Conservation (phyloP, 2,113 vertebrate genomes). For the Nicator chloris region DNA sequence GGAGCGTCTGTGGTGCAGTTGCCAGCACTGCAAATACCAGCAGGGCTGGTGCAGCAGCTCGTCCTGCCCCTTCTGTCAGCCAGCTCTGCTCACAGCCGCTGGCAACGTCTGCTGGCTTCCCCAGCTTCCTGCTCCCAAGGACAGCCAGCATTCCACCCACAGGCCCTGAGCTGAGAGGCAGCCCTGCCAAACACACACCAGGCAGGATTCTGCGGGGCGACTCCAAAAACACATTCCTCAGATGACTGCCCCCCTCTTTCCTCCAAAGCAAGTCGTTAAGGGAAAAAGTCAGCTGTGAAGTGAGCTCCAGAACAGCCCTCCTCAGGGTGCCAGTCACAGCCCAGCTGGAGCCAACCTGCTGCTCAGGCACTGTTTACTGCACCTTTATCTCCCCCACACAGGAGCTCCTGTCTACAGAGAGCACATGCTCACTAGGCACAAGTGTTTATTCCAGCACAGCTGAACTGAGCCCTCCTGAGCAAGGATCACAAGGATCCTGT, state of each 20-base stretch:
- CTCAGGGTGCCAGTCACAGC: slow-evolving; percentile 12
- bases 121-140: background rate
- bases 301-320: background rate
- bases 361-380: slow-evolving; percentile 18
- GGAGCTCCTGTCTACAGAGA: slow-evolving; percentile 25
- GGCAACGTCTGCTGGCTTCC: background rate
- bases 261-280: background rate
- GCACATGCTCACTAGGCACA: slow-evolving; percentile 11
- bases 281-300: slow-evolving; percentile 15
- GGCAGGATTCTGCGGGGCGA: background rate
- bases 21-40: background rate
- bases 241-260: background rate
- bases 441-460: background rate
- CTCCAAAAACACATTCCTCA: slow-evolving; percentile 11
- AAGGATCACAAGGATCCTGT: background rate
- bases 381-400: slow-evolving; percentile 35
- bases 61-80: background rate
- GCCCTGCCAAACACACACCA: background rate
- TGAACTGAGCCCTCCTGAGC: background rate
- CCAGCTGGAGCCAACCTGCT: slow-evolving; percentile 32
- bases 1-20: background rate
- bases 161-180: background rate
- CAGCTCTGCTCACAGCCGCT: background rate
- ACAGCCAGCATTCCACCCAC: background rate
- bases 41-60: background rate